Evolutionary conservation across 2,888 invertebrate species (phyloP), one percentile per base, ranked within the genome.

Genomic region (Athrips mouffetella): DNA sequence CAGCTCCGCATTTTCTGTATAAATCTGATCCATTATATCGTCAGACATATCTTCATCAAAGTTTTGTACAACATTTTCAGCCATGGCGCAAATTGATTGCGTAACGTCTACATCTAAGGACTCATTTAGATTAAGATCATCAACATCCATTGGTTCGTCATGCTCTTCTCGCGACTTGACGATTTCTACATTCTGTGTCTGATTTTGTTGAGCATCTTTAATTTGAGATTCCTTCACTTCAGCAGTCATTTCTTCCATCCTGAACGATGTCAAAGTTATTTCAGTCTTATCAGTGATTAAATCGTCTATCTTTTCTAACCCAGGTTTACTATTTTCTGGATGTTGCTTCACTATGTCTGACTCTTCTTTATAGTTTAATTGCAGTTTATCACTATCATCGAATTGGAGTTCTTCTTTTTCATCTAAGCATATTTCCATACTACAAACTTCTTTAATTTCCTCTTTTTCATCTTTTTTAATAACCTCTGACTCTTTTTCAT

Each of bases 91-190:
- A 1, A 42, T 42, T 8, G 42, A 42, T 8, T 30, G n/a, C 16
- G 29, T 42, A n/a, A 42, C 29, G 6, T 42, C 13, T 10, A 29
- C 18, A n/a, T 42, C 41, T 2, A 11, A 29, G 4, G 10, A 6
- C 8, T n/a, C 16, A 3, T 18, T n/a, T 18, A 25, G 2, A 2
- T 29, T 16, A 8, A 7, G 10, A 10, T 27, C 42, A 29, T 42
- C 42, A 16, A 42, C 18, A 3, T 42, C 42, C 42, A 42, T 42
- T 27, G 27, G 3, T 29, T 42, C 42, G 18, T 3, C 8, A n/a
- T 31, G 20, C 13, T 16, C 33, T 40, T 33, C 23, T 15, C 4
- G 18, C 20, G 27, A 23, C 6, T 45, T 42, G n/a, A n/a, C n/a
- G 2, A 2, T 1, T 10, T n/a, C n/a, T 10, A n/a, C 20, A 29